These are phyloP conservation scores for Osmerus eperlanus DNA, from an alignment of 2,113 vertebrate species.

Conservation along the genomic window DNA sequence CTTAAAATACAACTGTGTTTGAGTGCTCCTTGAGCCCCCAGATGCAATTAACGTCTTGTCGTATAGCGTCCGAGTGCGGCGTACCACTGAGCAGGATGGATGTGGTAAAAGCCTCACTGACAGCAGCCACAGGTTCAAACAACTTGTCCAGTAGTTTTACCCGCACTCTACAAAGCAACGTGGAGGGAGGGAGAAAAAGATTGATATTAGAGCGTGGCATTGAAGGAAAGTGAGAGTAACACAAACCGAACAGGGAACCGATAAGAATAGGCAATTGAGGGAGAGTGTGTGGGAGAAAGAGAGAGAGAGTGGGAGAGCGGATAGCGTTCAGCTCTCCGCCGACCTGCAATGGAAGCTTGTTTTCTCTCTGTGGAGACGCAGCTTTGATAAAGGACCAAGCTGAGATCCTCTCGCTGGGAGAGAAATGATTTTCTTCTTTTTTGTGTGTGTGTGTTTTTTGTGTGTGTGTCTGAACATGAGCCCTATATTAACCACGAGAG, in stretches of 20 bases:
- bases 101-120: conserved; percentile 11
- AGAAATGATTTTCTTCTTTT: conserved; percentile 27
- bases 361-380: conserved; percentile 27
- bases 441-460: conserved; percentile 12
- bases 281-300: neutral
- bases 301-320: neutral
- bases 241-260: no score
- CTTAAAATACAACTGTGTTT: neutral
- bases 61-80: neutral
- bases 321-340: neutral
- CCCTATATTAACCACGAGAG: conserved; percentile 4
- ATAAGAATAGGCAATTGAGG: neutral
- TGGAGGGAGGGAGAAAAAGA: no score
- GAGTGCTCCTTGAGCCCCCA: neutral
- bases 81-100: conserved; percentile 12
- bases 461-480: neutral
- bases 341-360: conserved; percentile 40
- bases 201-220: no score
- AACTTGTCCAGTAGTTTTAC: neutral
- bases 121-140: neutral
- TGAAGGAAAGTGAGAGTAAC: no score
- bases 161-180: no score
- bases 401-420: conserved; percentile 14
- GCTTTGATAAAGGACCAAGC: conserved; percentile 41
- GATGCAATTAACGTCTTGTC: neutral